Base-by-base conservation (phyloP, 2,113 vertebrate genomes). In the Hippopotamus amphibius region DNA sequence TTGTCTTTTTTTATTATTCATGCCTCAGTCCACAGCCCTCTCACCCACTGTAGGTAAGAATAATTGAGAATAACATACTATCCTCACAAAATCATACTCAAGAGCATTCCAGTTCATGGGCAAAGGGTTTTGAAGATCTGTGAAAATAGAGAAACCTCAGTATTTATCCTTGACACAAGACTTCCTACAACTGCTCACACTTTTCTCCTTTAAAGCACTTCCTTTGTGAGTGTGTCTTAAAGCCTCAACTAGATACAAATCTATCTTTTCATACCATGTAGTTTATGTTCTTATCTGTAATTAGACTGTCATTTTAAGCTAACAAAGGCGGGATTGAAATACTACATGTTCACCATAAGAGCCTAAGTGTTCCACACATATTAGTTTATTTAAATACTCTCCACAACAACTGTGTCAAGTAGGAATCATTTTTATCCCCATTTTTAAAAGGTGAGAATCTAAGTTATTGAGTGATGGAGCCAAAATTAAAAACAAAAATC, bases 81-180 rank as follows among this genome's bases (percentile, higher is more conserved):
- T 90, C 41, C 55, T 79, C 30, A 61, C 37, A 63, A 77, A 74
- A 63, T 46, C 11, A 0, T 33, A 57, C 80, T 63, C 50, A 81
- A 90, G 48, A 83, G 21, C 43, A 90, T 96, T 94, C 48, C 63
- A 87, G 11, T 48, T 92, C 43, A 30, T 92, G 26, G 33, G 15
- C 22, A 9, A 43, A 63, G 13, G 30, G 9, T 68, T 92, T 59
- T 63, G 41, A 72, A 79, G 16, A 63, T 41, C 43, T 79, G n/a
- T 81, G 37, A 65, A 87, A 92, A 96, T 10, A 92, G 48, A 84
- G 37, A 88, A 88, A 88, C 80, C 24, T 66, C 37, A 59, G 21
- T 72, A 83, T 68, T 93, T 37, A 77, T 33, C 50, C 66, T 50
- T 69, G 30, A 88, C 81, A 91, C 50, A 10, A n/a, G 57, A 61